A percentile compares a stretch with the other conserved stretches of the same genome.
phyloP scores from a whole-genome alignment of 2,888 invertebrate genomes.

The Lumbricus terrestris region DNA sequence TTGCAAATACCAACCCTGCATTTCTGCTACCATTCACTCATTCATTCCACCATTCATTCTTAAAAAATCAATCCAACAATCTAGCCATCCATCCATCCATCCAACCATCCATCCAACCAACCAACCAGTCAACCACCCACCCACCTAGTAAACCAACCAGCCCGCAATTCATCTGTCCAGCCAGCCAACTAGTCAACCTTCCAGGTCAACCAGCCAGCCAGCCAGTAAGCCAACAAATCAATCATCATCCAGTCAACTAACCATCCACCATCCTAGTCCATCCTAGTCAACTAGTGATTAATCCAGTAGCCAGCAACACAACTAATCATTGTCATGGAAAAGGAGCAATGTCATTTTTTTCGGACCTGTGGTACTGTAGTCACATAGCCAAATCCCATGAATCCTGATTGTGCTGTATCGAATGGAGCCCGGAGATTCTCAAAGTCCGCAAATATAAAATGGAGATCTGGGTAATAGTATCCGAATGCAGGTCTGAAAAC shows the following conservation, averaged over 20 bases:
- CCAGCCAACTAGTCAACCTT: background rate
- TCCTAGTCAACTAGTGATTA: too few relatives aligned
- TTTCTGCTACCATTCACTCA: background rate
- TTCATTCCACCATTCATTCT: background rate
- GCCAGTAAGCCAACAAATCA: background rate
- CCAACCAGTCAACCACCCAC: background rate
- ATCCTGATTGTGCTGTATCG: slow-evolving; percentile 28
- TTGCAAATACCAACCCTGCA: background rate
- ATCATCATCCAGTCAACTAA: background rate
- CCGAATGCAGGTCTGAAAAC: slow-evolving; percentile 34
- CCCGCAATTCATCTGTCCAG: background rate
- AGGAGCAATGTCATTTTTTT: background rate
- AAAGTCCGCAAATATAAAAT: slow-evolving; percentile 40
- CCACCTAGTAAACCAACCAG: background rate
- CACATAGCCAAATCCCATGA: slow-evolving; percentile 31
- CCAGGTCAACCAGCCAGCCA: background rate
- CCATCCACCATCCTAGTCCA: too few relatives aligned
- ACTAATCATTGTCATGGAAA: background rate
- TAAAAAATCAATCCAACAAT: background rate
- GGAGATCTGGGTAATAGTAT: slow-evolving; percentile 41
- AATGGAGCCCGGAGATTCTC: slow-evolving; percentile 33
- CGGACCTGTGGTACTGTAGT: background rate
- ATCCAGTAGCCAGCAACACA: too few relatives aligned
- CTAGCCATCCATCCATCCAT: background rate
- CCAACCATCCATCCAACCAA: background rate